Percentiles rank a stretch among this genome's conserved stretches.
These are phyloP conservation scores for Globicephala melas DNA, from an alignment of 2,113 vertebrate species.

Conservation along the genomic window DNA sequence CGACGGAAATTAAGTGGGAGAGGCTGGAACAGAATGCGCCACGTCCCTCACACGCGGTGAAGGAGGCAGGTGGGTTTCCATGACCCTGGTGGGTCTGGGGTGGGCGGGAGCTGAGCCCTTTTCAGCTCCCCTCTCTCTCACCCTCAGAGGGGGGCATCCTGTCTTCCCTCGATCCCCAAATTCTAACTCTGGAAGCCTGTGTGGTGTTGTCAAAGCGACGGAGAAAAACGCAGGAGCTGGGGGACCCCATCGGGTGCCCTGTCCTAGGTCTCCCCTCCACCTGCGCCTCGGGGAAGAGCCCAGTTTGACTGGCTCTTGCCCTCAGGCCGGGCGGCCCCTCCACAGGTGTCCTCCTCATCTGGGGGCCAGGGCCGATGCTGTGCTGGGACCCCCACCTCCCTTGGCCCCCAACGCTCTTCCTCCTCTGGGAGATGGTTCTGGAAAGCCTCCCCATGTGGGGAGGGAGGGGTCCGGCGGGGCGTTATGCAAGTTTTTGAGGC, in stretches of 20 bases:
- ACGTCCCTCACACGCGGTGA: accelerated
- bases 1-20: background rate
- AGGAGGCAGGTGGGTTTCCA: background rate
- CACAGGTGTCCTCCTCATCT: background rate
- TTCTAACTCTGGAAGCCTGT: background rate
- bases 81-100: background rate
- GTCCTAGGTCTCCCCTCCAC: accelerated
- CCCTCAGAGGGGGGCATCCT: background rate
- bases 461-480: background rate
- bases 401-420: accelerated
- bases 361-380: background rate
- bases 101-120: too few species aligned
- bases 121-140: background rate
- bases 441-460: background rate
- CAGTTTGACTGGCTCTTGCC: background rate
- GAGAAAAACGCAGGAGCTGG: background rate
- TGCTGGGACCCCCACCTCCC: accelerated
- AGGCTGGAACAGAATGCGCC: background rate
- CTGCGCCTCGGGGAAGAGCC: background rate
- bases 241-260: background rate
- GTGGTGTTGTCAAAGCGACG: background rate
- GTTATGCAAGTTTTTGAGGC: background rate
- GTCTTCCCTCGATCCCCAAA: background rate
- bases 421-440: too few species aligned
- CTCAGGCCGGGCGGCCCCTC: background rate